phyloP scores from a whole-genome alignment of 2,888 invertebrate genomes.

The Argynnis bischoffii region DNA sequence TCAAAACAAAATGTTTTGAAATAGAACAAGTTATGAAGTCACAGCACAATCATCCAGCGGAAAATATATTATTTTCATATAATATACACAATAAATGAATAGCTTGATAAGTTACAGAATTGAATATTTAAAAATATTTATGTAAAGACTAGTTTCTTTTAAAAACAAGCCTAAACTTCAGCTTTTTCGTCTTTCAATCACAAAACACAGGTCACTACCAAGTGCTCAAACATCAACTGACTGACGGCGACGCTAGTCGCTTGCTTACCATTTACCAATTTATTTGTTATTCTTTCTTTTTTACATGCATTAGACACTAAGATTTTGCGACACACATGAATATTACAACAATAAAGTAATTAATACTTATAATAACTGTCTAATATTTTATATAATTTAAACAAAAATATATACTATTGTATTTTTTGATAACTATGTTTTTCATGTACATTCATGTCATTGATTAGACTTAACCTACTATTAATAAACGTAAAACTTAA shows the following conservation, averaged over 20 bases:
- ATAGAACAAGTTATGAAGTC: slow-evolving; percentile 60
- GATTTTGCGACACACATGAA: neutral
- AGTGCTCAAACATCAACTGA: slow-evolving; percentile 49
- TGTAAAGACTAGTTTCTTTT: slow-evolving; percentile 21
- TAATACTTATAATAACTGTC: too few species aligned
- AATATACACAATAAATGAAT: neutral
- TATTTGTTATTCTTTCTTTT: too few species aligned
- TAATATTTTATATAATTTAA: too few species aligned
- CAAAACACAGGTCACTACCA: slow-evolving; percentile 38
- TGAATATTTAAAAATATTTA: slow-evolving; percentile 8
- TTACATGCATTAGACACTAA: too few species aligned
- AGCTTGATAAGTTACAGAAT: neutral
- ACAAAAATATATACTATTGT: too few species aligned
- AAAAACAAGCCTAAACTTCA: slow-evolving; percentile 31
- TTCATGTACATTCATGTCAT: too few species aligned
- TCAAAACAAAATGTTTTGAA: slow-evolving; percentile 56
- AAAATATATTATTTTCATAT: slow-evolving; percentile 30
- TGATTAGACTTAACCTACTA: too few species aligned
- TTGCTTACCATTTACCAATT: too few species aligned
- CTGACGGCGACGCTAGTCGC: slow-evolving; percentile 41
- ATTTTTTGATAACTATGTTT: too few species aligned
- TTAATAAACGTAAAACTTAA: too few species aligned
- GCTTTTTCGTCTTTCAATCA: slow-evolving; percentile 25
- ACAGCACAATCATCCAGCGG: slow-evolving; percentile 45
- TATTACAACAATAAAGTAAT: too few species aligned